These are phyloP conservation scores for Cephus nigrinus DNA, from an alignment of 2,888 invertebrate species.

Conservation along the genomic window DNA sequence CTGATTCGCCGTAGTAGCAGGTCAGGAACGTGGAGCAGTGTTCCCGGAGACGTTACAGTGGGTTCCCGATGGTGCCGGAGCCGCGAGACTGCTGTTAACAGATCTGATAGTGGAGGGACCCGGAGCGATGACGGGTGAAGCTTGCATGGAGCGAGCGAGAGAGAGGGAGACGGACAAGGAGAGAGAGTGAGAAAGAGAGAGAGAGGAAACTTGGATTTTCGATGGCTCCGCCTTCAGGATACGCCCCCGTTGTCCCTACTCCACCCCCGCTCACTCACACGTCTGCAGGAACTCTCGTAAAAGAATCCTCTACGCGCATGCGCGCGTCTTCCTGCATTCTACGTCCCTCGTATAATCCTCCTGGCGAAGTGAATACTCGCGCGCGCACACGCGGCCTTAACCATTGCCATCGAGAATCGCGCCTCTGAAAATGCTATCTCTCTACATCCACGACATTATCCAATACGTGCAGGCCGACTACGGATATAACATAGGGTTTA, in stretches of 20 bases:
- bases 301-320: too few species aligned
- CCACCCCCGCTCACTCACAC: slow-evolving; percentile 36
- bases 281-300: neutral
- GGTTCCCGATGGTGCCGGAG: slow-evolving; percentile 45
- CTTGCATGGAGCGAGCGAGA: slow-evolving; percentile 27
- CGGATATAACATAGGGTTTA: too few species aligned
- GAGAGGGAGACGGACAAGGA: neutral
- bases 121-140: slow-evolving; percentile 56
- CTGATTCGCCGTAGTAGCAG: too few species aligned
- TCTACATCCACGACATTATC: too few species aligned
- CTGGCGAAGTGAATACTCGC: neutral
- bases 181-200: slow-evolving; percentile 2
- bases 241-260: slow-evolving; percentile 45
- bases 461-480: too few species aligned
- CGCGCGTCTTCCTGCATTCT: too few species aligned
- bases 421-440: too few species aligned
- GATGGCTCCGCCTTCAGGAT: slow-evolving; percentile 51
- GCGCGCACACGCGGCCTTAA: neutral
- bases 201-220: slow-evolving; percentile 52
- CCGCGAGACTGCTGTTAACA: slow-evolving; percentile 60
- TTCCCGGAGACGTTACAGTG: slow-evolving; percentile 44
- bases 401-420: too few species aligned
- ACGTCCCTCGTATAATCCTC: too few species aligned
- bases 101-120: slow-evolving; percentile 53
- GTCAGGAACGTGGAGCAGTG: too few species aligned